Base-by-base conservation (phyloP, 2,113 vertebrate genomes). In the Daubentonia madagascariensis region DNA sequence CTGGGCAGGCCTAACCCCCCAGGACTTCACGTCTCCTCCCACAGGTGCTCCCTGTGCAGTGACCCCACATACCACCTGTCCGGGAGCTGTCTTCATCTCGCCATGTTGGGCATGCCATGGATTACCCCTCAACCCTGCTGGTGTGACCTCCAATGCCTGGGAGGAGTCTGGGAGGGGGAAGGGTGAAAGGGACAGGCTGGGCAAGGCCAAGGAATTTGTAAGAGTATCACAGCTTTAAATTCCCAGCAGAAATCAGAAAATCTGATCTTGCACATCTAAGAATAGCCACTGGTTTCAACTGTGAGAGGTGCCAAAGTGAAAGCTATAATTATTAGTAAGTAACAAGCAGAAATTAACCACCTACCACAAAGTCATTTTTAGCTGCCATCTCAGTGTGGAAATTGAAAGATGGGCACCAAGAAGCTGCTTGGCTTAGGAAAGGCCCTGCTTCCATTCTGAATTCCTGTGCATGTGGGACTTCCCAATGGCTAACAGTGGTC, bases 251-350 rank as follows among this genome's bases (percentile, higher is more conserved):
- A 97, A 98, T 89, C 88, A 89, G 85, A 97, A 98, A 95, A 94
- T 96, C 94, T 89, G 97, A 97, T 94, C 72, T 95, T 94, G 87
- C 85, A 97, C 65, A 85, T 93, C 98, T 97, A 98, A 98, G 97
- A 98, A 98, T 98, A 98, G 97, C 91, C 37, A 0, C 59, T 78
- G 93, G 94, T 97, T 97, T 96, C 85, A 59, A 87, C 91, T 93
- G 76, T 96, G 95, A 98, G 97, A 98, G 72, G 93, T 97, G 97
- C 67, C 93, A 95, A 95, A 81, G 86, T 86, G 89, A 98, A 98
- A 98, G 95, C 96, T 98, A 59, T 97, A 97, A 98, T 97, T 98
- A 97, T 96, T 98, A 98, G 97, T 75, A 97, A 97, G 93, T 95
- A 97, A 96, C 96, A 97, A 75, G 80, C 89, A 97, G 96, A 97